Base-by-base conservation (phyloP, 2,797 vertebrate genomes). In the Antrozous pallidus region DNA sequence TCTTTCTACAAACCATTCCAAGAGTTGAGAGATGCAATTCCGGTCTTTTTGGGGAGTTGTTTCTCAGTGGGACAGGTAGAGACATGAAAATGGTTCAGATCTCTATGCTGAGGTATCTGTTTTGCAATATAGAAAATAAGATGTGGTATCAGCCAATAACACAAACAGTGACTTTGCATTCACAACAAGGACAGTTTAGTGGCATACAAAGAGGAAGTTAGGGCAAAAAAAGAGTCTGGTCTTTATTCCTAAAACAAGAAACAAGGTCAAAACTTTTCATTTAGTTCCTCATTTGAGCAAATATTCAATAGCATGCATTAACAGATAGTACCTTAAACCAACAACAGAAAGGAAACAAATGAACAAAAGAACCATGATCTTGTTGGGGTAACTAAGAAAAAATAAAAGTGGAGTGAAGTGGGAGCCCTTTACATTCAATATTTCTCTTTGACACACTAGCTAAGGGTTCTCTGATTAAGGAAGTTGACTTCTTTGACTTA, bases 181-280 rank as follows among this genome's bases (percentile, higher is more conserved):
- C 88, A 89, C 38, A 73, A 11, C 36, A 47, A 73, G n/a, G 12
- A 65, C 45, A 96, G 75, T 54, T 93, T 40, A 47, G 65, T 79
- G 67, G 61, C 45, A n/a, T 47, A 73, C 40, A 40, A 92, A 93
- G 95, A 94, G 91, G 83, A 95, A 96, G 89, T 89, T 2, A 61
- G 74, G 20, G 61, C 45, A 18, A 88, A 74, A 77, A 63, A 93
- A 82, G 75, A 70, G 42, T 3, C 42, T 71, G 1, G 0, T n/a
- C 61, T 87, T 95, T 73, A 40, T 51, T 90, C 28, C 31, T 69
- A 81, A 54, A 33, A 69, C 11, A 49, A 14, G 65, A 91, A 94
- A 85, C 22, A 85, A 93, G 67, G 85, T 31, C 42, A 31, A 74
- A 71, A 71, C 28, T 86, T 88, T 85, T 70, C 42, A 75, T 24